Conservation (phyloP, 2,888 invertebrate genomes). For the Acrobeloides nanus region DNA sequence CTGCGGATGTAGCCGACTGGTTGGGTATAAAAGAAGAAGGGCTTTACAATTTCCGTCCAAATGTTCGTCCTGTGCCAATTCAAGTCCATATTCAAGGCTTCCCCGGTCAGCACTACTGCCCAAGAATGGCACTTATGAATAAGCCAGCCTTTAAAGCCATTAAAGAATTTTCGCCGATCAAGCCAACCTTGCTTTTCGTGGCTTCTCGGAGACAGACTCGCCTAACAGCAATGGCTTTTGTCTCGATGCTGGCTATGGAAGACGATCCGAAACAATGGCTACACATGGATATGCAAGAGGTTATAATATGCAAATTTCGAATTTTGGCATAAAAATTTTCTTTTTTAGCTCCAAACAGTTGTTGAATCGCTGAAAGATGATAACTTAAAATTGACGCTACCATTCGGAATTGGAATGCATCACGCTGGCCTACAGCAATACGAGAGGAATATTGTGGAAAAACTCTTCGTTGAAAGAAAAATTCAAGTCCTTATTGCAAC, state of each 20-base stretch:
- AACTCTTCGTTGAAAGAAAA: constrained; percentile 45
- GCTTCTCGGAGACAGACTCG: constrained; percentile 92
- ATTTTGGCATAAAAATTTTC: too few relatives aligned
- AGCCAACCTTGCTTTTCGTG: constrained; percentile 87
- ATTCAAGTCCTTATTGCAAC: constrained; percentile 80
- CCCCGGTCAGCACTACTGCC: constrained; percentile 95
- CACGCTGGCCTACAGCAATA: constrained; percentile 91
- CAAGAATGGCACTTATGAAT: constrained; percentile 98
- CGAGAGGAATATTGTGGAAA: constrained; percentile 80
- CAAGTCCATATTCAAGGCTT: constrained; percentile 89
- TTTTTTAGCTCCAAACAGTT: constrained; percentile 65
- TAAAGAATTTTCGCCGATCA: constrained; percentile 77
- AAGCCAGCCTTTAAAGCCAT: constrained; percentile 91
- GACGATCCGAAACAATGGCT: constrained; percentile 90
- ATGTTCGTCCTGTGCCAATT: constrained; percentile 91
- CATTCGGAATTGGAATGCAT: constrained; percentile 96
- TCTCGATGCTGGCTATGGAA: constrained; percentile 77
- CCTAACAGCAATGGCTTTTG: constrained; percentile 87
- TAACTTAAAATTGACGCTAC: constrained; percentile 82
- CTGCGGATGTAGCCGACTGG: constrained; percentile 92
- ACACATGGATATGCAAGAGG: constrained; percentile 62
- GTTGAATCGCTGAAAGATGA: constrained; percentile 65
- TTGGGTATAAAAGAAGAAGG: constrained; percentile 71
- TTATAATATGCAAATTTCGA: too few relatives aligned
- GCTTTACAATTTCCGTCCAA: constrained; percentile 91